Evolutionary conservation across 1,140 invertebrate genomes (phyloP).

Genomic region (Coptotermes formosanus): DNA sequence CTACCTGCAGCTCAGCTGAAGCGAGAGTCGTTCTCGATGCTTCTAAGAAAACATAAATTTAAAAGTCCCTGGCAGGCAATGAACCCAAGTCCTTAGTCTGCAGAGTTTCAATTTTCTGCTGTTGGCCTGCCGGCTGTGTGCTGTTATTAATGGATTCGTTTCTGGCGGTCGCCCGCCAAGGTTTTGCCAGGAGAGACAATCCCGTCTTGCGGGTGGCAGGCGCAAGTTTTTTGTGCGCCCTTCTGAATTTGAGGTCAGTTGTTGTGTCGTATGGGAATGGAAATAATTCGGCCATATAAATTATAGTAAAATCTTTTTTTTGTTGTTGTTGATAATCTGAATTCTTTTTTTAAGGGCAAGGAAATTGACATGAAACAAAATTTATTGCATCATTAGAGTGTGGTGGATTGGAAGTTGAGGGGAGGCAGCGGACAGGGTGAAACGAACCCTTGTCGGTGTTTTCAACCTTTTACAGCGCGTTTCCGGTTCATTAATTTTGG

Average conservation of each 20-base stretch:
- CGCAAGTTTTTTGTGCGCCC: no score
- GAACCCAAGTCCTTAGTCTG: no score
- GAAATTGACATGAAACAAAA: slow-evolving; percentile 5
- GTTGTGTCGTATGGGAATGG: neutral
- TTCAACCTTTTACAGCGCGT: neutral
- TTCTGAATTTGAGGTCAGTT: neutral
- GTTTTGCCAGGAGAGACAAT: no score
- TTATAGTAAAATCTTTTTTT: neutral
- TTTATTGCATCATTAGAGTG: slow-evolving; percentile 15
- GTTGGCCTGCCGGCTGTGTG: no score
- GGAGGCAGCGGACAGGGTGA: neutral
- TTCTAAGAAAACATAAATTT: no score
- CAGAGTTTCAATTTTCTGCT: no score
- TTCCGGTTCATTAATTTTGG: slow-evolving; percentile 4
- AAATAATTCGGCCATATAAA: neutral
- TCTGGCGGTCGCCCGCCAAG: no score
- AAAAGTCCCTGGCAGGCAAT: no score
- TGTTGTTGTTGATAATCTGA: neutral
- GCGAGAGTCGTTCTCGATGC: no score
- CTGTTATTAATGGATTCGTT: no score
- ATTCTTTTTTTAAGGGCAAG: neutral
- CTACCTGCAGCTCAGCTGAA: no score
- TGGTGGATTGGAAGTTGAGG: neutral
- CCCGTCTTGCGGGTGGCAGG: no score
- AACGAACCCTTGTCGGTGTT: neutral